Evolutionary conservation across 2,113 vertebrate species (phyloP).

Genomic region (Rhegmatorhina hoffmannsi): DNA sequence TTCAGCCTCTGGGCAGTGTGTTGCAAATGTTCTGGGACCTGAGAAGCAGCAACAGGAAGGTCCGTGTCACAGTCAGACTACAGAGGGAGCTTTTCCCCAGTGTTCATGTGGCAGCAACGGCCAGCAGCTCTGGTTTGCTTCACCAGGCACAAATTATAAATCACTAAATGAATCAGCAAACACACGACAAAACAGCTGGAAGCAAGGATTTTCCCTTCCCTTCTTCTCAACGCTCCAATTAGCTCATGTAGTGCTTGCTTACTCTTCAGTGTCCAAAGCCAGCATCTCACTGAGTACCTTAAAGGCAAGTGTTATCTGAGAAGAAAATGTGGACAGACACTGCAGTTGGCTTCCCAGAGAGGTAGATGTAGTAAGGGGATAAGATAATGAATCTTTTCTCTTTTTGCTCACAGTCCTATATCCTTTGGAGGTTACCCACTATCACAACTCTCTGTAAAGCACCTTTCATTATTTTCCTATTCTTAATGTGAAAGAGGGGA

Average conservation of each 20-base stretch:
- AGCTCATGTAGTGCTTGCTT: not conserved
- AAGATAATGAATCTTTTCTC: not conserved
- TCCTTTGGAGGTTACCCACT: not conserved
- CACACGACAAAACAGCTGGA: conserved; percentile 5
- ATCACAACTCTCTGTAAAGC: not conserved
- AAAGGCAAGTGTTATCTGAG: not conserved
- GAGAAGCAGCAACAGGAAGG: not conserved
- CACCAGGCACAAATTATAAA: conserved; percentile 14
- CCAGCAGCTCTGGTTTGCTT: conserved; percentile 2
- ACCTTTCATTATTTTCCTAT: not conserved
- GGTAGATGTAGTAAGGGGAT: not conserved
- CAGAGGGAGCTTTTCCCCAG: not conserved
- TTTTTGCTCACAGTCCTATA: not conserved
- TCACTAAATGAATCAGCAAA: not conserved
- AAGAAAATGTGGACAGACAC: not conserved
- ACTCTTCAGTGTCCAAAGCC: not conserved
- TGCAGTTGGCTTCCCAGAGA: not conserved
- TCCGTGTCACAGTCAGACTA: not conserved
- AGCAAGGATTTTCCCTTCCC: not conserved
- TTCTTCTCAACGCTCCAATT: not conserved
- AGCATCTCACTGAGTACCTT: not conserved
- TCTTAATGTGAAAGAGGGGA: not conserved
- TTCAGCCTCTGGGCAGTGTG: not conserved
- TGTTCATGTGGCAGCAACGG: not conserved
- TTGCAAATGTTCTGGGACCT: not conserved